Percentiles rank a stretch among this genome's conserved stretches.
Evolutionary conservation across 2,797 vertebrate genomes (phyloP).

Genomic region (Arnoldichthys spilopterus): DNA sequence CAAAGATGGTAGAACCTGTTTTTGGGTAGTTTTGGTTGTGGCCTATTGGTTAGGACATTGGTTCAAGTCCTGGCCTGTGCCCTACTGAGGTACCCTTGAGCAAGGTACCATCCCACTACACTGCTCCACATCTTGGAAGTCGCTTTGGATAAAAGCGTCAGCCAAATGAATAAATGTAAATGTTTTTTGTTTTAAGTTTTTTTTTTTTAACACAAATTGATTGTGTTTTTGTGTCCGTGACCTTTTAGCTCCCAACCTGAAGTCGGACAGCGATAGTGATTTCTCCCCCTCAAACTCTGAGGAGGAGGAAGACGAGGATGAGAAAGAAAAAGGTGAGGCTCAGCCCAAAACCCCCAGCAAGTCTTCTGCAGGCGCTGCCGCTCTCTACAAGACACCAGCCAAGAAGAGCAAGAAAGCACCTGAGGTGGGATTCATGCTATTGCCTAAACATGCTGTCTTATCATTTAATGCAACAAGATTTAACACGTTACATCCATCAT

Average conservation of each 20-base stretch:
- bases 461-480: too few relatives aligned
- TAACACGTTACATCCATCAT: too few relatives aligned
- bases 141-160: too few relatives aligned
- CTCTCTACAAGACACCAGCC: slow-evolving; percentile 78
- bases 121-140: too few relatives aligned
- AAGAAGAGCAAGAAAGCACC: slow-evolving; percentile 82
- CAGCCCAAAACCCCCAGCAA: slow-evolving; percentile 67
- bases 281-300: slow-evolving; percentile 91
- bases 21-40: background rate
- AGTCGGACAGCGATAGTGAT: slow-evolving; percentile 92
- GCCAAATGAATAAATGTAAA: too few relatives aligned
- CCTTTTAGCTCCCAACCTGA: slow-evolving; percentile 79
- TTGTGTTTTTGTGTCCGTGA: slow-evolving; percentile 22
- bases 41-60: too few relatives aligned
- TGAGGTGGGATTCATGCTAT: slow-evolving; percentile 58
- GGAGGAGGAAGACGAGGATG: slow-evolving; percentile 64
- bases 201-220: background rate
- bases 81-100: too few relatives aligned
- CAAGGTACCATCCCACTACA: too few relatives aligned
- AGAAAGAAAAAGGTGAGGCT: slow-evolving; percentile 61
- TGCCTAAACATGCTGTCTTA: too few relatives aligned
- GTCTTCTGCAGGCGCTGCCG: slow-evolving; percentile 61
- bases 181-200: slow-evolving; percentile 74
- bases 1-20: background rate
- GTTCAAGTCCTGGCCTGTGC: too few relatives aligned